Evolutionary conservation across 1,140 invertebrate species (phyloP), one percentile per base, ranked within the genome.

Genomic region (Trichonephila clavipes): DNA sequence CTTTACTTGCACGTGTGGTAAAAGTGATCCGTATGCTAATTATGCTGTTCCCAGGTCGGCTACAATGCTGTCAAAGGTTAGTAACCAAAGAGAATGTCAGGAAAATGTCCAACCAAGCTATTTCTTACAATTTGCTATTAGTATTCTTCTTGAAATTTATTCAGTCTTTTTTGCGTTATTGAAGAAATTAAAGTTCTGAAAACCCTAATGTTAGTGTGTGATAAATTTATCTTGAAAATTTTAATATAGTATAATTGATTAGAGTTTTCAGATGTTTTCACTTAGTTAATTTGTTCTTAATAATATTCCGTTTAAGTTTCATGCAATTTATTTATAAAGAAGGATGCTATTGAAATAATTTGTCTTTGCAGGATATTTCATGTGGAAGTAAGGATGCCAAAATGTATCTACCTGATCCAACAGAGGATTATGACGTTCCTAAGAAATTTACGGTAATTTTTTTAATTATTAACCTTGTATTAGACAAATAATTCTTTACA

Each of bases 381-480:
- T 28, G 69, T n/a, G 62, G 90, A 66, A 24, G 51, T 44, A 88
- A 88, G n/a, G 86, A 81, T 93, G 69, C 58, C 12, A 93, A 88
- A 88, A 59, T 21, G 19, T 64, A 28, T 86, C 21, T 51, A 62
- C 85, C 86, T 62, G 40, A 21, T 51, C 24, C 93, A 85, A 24
- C 93, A 66, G 93, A 94, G 61, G 93, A 94, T 69, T 94, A 94
- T 86, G 93, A 94, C 62, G 93, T 94, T 94, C 93, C 93, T 89
- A 94, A 94, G 59, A 94, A 94, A 90, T 94, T 90, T 59, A 44
- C 87, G 87, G 93, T 94, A 61, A 64, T n/a, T 19, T 0, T 16
- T 64, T 83, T 58, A 5, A 77, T 59, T 6, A n/a, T 2, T 12
- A 5, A 82, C 8, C 19, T 10, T 4, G 5, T 2, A n/a, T 66